Evolutionary conservation across 2,797 vertebrate genomes (phyloP).

Genomic region (Hippocampus kuda): DNA sequence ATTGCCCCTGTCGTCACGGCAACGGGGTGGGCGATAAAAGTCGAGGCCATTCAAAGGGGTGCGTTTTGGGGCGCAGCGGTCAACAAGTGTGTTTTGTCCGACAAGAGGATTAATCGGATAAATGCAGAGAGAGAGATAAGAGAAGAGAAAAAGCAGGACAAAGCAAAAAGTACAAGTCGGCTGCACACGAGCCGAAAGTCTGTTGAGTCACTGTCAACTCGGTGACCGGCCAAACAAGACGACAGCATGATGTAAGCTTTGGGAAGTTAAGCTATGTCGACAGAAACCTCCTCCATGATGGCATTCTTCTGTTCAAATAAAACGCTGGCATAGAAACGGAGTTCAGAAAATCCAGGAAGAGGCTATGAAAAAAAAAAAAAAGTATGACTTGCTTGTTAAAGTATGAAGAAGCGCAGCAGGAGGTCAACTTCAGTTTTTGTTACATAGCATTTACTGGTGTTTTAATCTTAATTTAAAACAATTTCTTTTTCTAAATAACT

Average conservation of each 20-base stretch:
- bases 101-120: constrained; percentile 29
- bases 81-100: constrained; percentile 27
- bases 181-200: not conserved
- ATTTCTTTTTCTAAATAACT: too few relatives aligned
- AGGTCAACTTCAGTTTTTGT: too few relatives aligned
- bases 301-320: too few relatives aligned
- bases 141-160: constrained; percentile 8
- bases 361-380: too few relatives aligned
- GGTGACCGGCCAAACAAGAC: not conserved
- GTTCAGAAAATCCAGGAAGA: not conserved
- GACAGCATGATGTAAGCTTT: not conserved
- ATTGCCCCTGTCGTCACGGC: constrained; percentile 54
- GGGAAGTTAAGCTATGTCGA: not conserved
- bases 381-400: too few relatives aligned
- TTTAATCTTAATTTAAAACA: too few relatives aligned
- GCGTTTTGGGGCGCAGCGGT: constrained; percentile 28
- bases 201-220: not conserved
- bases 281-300: not conserved
- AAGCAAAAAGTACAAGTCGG: not conserved
- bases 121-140: constrained; percentile 8
- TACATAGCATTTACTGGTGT: too few relatives aligned
- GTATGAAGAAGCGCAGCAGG: too few relatives aligned
- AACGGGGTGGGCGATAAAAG: constrained; percentile 58
- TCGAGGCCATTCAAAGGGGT: constrained; percentile 47
- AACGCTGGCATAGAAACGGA: not conserved